A percentile compares a stretch with the other conserved stretches of the same genome.
These are phyloP conservation scores for Neofelis nebulosa DNA, from an alignment of 2,113 vertebrate genomes.

Conservation along the genomic window DNA sequence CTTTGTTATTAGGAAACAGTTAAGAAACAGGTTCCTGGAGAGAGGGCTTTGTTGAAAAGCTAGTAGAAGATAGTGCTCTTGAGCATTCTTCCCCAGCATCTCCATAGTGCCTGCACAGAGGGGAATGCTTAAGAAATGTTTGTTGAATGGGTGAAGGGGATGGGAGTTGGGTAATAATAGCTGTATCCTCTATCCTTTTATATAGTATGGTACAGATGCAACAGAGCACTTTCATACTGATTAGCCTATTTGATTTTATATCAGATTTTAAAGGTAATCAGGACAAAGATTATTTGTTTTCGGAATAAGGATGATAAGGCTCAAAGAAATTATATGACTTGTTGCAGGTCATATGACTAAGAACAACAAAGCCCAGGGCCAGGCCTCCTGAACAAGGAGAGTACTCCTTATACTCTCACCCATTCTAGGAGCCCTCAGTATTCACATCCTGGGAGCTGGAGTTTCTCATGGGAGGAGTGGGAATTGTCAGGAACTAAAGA, in stretches of 20 bases:
- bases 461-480: constrained; percentile 60
- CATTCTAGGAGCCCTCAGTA: not conserved
- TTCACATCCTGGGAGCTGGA: not conserved
- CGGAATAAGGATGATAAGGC: not conserved
- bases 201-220: not conserved
- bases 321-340: constrained; percentile 41
- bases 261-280: constrained; percentile 22
- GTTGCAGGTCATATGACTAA: not conserved
- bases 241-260: not conserved
- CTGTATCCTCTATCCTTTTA: not conserved
- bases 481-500: constrained; percentile 80
- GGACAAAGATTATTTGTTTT: constrained; percentile 36
- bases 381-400: not conserved
- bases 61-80: not conserved
- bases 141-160: not conserved
- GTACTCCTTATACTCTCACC: not conserved
- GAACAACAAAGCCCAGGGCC: not conserved
- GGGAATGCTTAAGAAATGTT: not conserved
- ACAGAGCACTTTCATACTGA: not conserved
- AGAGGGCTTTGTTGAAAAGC: constrained; percentile 6
- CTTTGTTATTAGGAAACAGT: constrained; percentile 43
- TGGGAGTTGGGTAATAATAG: constrained; percentile 16
- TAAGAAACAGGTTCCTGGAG: not conserved
- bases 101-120: not conserved
- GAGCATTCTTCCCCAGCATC: not conserved